Percentiles rank a stretch among this genome's conserved stretches.
Evolutionary conservation across 2,113 vertebrate genomes (phyloP).

Genomic region (Octodon degus): DNA sequence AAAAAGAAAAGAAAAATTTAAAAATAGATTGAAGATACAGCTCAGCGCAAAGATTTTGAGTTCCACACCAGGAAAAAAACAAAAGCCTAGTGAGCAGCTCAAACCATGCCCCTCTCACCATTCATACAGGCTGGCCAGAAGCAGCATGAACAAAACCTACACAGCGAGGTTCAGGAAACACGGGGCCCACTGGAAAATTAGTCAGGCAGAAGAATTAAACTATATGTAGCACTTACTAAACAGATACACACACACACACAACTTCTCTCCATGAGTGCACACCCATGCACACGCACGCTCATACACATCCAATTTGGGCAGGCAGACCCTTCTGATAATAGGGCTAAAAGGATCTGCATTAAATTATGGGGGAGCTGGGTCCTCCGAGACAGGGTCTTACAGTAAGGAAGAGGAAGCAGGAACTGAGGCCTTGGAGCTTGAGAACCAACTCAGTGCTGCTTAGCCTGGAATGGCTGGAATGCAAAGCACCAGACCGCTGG

Average conservation of each 20-base stretch:
- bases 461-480: conserved; percentile 11
- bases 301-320: not conserved
- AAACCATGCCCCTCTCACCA: not conserved
- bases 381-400: not conserved
- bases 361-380: not conserved
- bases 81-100: not conserved
- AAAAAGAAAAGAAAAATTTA: not conserved
- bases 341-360: not conserved
- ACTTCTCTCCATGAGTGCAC: not conserved
- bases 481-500: not conserved
- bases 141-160: not conserved
- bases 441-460: not conserved
- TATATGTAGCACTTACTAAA: not conserved
- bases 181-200: not conserved
- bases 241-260: not conserved
- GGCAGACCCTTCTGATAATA: not conserved
- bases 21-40: not conserved
- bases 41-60: not conserved
- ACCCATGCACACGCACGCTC: not conserved
- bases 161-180: not conserved
- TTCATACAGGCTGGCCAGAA: not conserved
- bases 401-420: not conserved
- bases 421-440: not conserved
- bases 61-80: not conserved
- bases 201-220: not conserved